phyloP scores from a whole-genome alignment of 2,888 invertebrate species.

The Metalampra italica region DNA sequence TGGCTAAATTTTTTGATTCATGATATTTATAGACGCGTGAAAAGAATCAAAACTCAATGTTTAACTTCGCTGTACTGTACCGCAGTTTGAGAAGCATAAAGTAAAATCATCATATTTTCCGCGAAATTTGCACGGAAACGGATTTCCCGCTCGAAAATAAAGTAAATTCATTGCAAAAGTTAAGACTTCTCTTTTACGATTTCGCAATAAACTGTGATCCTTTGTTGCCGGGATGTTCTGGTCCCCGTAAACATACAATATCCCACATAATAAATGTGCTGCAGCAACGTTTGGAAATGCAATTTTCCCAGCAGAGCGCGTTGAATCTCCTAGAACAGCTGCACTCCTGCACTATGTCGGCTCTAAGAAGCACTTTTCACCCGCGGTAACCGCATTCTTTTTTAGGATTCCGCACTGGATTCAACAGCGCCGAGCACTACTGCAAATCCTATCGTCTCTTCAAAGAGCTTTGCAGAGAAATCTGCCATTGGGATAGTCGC shows the following conservation, averaged over 20 bases:
- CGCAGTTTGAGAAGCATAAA: no score
- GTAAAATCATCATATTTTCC: no score
- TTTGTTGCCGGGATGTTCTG: no score
- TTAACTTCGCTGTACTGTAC: no score
- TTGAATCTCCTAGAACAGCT: background rate
- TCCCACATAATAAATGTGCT: background rate
- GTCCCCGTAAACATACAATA: background rate
- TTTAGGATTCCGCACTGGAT: background rate
- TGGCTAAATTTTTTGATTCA: no score
- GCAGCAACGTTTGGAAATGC: background rate
- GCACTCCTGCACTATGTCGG: background rate
- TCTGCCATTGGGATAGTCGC: no score
- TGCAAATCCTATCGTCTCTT: no score
- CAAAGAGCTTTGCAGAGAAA: no score
- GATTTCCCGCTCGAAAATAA: background rate
- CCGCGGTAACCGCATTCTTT: background rate
- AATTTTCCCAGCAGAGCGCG: background rate
- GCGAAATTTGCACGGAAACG: no score
- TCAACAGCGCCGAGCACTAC: background rate
- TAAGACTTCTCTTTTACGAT: background rate
- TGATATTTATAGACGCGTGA: no score
- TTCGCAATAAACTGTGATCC: background rate
- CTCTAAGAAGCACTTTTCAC: background rate
- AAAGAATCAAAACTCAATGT: no score
- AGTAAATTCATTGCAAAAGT: background rate